Evolutionary conservation across 2,888 invertebrate genomes (phyloP).

Genomic region (Nudaria mundana): DNA sequence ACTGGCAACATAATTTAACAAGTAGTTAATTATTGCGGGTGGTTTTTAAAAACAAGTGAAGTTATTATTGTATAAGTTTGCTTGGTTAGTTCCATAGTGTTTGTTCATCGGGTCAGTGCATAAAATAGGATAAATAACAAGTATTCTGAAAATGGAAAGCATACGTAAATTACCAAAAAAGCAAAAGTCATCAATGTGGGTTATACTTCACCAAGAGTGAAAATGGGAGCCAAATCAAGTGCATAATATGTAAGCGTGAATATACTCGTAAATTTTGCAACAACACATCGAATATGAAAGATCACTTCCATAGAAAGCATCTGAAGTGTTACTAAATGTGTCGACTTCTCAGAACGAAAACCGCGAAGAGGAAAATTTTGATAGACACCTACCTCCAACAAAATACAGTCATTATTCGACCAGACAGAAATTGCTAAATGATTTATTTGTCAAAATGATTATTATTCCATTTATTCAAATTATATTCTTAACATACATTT

Average conservation of each 20-base stretch:
- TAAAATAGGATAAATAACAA: slow-evolving; percentile 11
- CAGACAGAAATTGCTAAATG: slow-evolving; percentile 4
- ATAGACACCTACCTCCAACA: neutral
- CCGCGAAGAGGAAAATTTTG: neutral
- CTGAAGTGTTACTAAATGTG: slow-evolving; percentile 3
- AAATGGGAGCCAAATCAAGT: neutral
- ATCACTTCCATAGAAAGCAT: slow-evolving; percentile 6
- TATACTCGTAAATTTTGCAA: slow-evolving; percentile 6
- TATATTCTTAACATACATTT: too few relatives aligned
- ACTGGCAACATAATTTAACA: too few relatives aligned
- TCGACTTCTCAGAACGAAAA: neutral
- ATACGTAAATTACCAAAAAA: neutral
- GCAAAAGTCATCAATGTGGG: slow-evolving; percentile 2
- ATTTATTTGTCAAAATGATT: slow-evolving; percentile 11
- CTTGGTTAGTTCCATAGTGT: slow-evolving; percentile 3
- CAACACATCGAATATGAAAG: slow-evolving; percentile 8
- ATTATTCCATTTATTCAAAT: too few relatives aligned
- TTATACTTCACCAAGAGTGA: neutral
- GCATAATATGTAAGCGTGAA: slow-evolving; percentile 5
- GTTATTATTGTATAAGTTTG: slow-evolving; percentile 9
- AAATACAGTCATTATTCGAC: slow-evolving; percentile 3
- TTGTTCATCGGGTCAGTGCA: slow-evolving; percentile 11
- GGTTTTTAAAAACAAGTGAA: slow-evolving; percentile 7
- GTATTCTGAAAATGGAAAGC: slow-evolving; percentile 2
- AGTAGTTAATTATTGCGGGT: too few relatives aligned